Percentiles rank a stretch among this genome's conserved stretches.
Evolutionary conservation across 2,113 vertebrate species (phyloP).

Genomic region (Cacatua alba): DNA sequence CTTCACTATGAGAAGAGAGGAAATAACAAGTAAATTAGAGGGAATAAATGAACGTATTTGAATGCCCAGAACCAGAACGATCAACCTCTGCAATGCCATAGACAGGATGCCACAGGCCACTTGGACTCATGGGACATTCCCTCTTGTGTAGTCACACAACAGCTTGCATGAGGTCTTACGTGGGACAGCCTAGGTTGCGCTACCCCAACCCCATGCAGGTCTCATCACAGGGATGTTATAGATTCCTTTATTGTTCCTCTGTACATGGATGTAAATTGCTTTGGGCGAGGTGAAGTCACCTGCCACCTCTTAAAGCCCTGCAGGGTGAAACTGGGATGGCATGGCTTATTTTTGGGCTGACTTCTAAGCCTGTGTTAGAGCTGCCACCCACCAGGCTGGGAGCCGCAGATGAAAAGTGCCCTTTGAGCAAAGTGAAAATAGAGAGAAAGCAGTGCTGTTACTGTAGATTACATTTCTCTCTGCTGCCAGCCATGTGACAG

Average conservation of each 20-base stretch:
- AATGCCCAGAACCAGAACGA: background rate
- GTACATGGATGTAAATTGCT: background rate
- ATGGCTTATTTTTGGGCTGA: background rate
- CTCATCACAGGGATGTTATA: background rate
- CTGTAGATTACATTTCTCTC: conserved; percentile 60
- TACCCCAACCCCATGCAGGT: background rate
- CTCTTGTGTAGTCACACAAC: background rate
- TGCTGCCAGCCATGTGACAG: conserved; percentile 64
- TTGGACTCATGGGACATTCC: background rate
- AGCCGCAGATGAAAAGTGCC: conserved; percentile 13
- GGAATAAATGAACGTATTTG: background rate
- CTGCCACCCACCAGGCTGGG: conserved; percentile 14
- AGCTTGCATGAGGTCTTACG: too few relatives aligned
- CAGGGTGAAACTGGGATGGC: background rate
- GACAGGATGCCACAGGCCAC: background rate
- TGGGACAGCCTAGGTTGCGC: accelerated
- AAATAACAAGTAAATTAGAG: background rate
- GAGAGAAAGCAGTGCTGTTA: conserved; percentile 33
- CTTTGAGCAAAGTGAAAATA: conserved; percentile 49
- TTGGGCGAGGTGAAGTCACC: background rate
- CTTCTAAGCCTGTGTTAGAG: background rate
- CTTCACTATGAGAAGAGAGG: background rate
- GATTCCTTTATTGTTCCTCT: background rate
- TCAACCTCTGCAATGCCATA: background rate
- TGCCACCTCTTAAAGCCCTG: background rate